These are phyloP conservation scores for Sinocyclocheilus rhinocerous DNA, from an alignment of 2,113 vertebrate genomes.

Conservation along the genomic window DNA sequence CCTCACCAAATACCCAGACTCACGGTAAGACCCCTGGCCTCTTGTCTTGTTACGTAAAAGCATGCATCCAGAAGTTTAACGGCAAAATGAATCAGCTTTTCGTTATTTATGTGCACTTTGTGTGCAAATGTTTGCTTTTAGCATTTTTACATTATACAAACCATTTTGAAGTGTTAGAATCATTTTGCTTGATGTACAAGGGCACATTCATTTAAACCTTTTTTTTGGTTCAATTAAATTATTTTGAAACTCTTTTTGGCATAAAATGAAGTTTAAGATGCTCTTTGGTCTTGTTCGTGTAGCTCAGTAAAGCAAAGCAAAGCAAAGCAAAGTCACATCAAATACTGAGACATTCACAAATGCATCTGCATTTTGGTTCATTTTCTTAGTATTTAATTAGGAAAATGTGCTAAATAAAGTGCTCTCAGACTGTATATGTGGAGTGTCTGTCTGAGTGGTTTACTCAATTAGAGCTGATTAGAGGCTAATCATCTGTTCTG, in stretches of 20 bases:
- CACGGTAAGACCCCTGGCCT: constrained; percentile 81
- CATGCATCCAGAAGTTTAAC: no score
- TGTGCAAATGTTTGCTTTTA: not conserved
- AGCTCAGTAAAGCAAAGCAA: no score
- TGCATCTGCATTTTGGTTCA: not conserved
- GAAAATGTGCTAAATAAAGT: not conserved
- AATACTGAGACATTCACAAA: not conserved
- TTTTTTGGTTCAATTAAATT: not conserved
- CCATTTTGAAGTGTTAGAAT: not conserved
- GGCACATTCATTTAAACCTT: no score
- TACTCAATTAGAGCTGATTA: not conserved
- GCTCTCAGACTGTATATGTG: not conserved
- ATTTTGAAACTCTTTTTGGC: no score
- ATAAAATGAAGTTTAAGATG: no score
- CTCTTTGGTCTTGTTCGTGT: no score
- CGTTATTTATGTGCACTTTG: not conserved
- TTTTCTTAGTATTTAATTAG: not conserved
- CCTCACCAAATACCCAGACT: constrained; percentile 97
- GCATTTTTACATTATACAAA: not conserved
- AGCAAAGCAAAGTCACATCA: not conserved
- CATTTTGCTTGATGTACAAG: no score
- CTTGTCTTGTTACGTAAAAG: not conserved
- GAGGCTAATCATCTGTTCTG: not conserved
- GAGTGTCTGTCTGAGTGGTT: not conserved
- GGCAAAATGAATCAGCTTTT: not conserved